These are phyloP conservation scores for Guaruba guarouba DNA, from an alignment of 2,113 vertebrate species.

Conservation along the genomic window DNA sequence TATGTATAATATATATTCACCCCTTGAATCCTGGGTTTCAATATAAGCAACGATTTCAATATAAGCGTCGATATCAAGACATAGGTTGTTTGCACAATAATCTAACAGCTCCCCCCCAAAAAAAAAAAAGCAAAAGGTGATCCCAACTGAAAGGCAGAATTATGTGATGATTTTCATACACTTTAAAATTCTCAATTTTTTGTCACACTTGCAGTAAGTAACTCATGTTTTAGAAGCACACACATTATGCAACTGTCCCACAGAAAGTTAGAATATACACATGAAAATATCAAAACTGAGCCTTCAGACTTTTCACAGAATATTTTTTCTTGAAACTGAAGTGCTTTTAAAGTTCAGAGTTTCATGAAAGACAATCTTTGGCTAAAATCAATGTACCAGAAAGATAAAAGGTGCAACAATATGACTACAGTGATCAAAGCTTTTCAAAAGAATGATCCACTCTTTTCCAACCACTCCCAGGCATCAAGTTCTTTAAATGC, in stretches of 20 bases:
- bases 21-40: neutral
- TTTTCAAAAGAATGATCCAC: slow-evolving; percentile 44
- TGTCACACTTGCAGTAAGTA: neutral
- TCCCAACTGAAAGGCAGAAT: neutral
- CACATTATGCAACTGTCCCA: neutral
- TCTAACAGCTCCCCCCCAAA: neutral
- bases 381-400: slow-evolving; percentile 62
- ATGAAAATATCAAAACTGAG: slow-evolving; percentile 54
- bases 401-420: slow-evolving; percentile 65
- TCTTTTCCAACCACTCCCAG: slow-evolving; percentile 33
- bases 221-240: neutral
- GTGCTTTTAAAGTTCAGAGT: slow-evolving; percentile 59
- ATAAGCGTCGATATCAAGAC: neutral
- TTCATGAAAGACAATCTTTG: slow-evolving; percentile 61
- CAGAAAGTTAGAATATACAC: slow-evolving; percentile 44
- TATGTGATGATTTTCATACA: neutral
- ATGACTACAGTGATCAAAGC: slow-evolving; percentile 62
- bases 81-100: neutral
- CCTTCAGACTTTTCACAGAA: slow-evolving; percentile 46
- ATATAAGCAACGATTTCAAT: neutral
- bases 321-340: slow-evolving; percentile 51
- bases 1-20: neutral
- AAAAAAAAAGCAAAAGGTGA: neutral
- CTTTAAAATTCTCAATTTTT: neutral
- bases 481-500: slow-evolving; percentile 41